Base-by-base conservation (phyloP, 1,140 invertebrate species). In the Megalonaias nervosa region DNA sequence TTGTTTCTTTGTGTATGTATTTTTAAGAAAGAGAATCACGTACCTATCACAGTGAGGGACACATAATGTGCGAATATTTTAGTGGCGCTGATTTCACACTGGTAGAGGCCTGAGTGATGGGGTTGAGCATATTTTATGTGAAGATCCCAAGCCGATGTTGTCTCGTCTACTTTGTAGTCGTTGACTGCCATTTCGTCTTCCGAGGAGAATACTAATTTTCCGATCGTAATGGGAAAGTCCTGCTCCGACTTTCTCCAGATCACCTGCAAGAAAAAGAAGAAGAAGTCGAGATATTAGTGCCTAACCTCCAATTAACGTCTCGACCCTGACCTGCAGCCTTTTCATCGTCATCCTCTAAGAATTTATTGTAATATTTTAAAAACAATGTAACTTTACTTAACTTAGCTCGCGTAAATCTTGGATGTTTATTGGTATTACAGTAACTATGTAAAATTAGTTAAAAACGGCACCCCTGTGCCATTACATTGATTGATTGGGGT, bases 11-110 rank as follows among this genome's bases (percentile, higher is more conserved):
- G 38, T 11, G 9, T 48, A 6, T 48, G 38, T 6, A 4, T 48
- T 48, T 48, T 48, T 48, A 11, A 48, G 11, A 48, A 11, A 48
- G 38, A 48, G 38, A 48, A 48, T 48, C 38, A 72, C 81, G 76
- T 76, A 83, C 82, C 79, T 61, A 79, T 57, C 9, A 83, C 82
- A 69, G 74, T 67, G 59, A 83, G 74, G 23, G 70, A 71, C 16
- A 83, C 66, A 26, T 78, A 77, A 38, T 77, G 76, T 66, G 76
- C 75, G 67, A 79, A 75, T 65, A 73, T 66, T 38, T 79, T 73
- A 62, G 57, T 79, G 14, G 80, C 72, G 67, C 67, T 79, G 59
- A 82, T 69, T 57, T 82, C 77, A 66, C 80, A 82, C 68, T 82
- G 77, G 66, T 82, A 82, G 48, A 75, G 31, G 15, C 80, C 80